Evolutionary conservation across 2,888 invertebrate genomes (phyloP).

Genomic region (Byasa hedistus): DNA sequence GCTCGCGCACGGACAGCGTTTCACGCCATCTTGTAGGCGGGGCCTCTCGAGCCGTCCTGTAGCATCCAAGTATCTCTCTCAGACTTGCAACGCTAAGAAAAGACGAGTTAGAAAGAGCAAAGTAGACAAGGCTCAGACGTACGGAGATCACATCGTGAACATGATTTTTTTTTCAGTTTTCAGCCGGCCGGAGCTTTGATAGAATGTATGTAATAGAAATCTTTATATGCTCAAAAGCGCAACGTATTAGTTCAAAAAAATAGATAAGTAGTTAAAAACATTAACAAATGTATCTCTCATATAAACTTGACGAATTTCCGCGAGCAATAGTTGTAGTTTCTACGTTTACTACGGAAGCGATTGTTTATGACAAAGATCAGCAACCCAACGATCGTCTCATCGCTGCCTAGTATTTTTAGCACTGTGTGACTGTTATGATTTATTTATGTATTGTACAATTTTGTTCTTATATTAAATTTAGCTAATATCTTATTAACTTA

Average conservation of each 20-base stretch:
- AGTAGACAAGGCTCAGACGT: slow-evolving; percentile 27
- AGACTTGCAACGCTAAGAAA: slow-evolving; percentile 45
- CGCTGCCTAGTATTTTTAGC: slow-evolving; percentile 45
- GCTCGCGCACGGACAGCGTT: slow-evolving; percentile 38
- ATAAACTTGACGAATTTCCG: background rate
- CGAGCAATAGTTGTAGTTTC: slow-evolving; percentile 40
- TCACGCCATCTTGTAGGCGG: slow-evolving; percentile 73
- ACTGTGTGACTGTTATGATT: slow-evolving; percentile 42
- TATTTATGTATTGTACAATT: background rate
- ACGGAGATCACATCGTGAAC: slow-evolving; percentile 9
- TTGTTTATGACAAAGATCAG: slow-evolving; percentile 62
- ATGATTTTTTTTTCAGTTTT: slow-evolving; percentile 22
- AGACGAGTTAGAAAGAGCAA: slow-evolving; percentile 54
- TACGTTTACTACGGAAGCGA: slow-evolving; percentile 54
- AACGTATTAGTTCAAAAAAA: background rate
- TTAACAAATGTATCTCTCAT: background rate
- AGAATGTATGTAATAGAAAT: slow-evolving; percentile 3
- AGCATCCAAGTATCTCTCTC: slow-evolving; percentile 43
- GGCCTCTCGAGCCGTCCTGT: slow-evolving; percentile 40
- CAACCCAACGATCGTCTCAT: slow-evolving; percentile 45
- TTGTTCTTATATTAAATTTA: no score
- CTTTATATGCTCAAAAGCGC: background rate
- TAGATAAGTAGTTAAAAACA: background rate
- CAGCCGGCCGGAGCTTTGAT: slow-evolving; percentile 23
- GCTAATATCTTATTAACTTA: no score